Conservation (phyloP, 37 sponge, comb jelly and placozoan species). For the Spongilla lacustris region DNA sequence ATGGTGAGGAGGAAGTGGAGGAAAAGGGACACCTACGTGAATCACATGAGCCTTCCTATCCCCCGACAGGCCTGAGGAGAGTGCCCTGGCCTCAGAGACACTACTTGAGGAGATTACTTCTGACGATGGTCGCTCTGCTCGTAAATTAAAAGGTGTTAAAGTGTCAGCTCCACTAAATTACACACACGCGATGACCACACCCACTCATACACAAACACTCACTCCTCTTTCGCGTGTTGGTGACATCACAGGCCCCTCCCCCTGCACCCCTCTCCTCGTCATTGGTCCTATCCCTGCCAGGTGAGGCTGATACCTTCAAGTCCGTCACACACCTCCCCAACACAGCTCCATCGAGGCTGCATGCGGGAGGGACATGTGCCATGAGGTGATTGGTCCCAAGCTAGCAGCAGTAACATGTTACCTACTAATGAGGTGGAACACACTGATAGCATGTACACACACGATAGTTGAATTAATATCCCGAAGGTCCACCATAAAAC, state of each 20-base stretch:
- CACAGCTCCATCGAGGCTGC: background rate
- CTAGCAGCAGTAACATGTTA: too few relatives aligned
- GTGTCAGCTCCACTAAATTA: too few relatives aligned
- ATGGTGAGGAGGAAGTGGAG: background rate
- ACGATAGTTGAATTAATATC: too few relatives aligned
- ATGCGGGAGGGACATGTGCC: background rate
- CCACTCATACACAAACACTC: background rate
- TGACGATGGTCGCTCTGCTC: background rate
- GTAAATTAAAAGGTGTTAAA: background rate
- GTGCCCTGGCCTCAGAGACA: background rate
- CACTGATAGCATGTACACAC: too few relatives aligned
- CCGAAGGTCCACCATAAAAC: too few relatives aligned
- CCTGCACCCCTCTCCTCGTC: constrained; percentile 24
- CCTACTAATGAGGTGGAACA: too few relatives aligned
- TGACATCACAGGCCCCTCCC: background rate
- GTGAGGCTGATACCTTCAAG: constrained; percentile 67
- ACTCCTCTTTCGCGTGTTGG: constrained; percentile 12
- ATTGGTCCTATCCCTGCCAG: constrained; percentile 52
- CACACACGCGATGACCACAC: too few relatives aligned
- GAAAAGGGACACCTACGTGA: background rate
- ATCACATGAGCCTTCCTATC: background rate
- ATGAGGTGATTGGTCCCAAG: too few relatives aligned
- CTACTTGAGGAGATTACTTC: background rate
- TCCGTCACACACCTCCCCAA: constrained; percentile 46
- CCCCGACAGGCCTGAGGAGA: background rate